Evolutionary conservation across 2,888 invertebrate genomes (phyloP).

Genomic region (Synanthedon formicaeformis): DNA sequence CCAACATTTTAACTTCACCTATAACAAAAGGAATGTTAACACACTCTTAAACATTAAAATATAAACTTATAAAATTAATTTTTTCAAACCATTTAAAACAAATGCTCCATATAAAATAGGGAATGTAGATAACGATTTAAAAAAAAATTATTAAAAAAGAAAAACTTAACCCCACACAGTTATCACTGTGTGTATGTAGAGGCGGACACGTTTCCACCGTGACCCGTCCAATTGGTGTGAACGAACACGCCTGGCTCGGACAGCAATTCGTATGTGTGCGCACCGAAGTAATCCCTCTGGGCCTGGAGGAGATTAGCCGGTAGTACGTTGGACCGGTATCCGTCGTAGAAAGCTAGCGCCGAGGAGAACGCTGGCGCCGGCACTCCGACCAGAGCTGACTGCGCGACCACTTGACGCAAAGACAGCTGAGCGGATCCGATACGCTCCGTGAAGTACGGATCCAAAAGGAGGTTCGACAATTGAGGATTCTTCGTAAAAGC

Average conservation of each 20-base stretch:
- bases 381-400: slow-evolving; percentile 82
- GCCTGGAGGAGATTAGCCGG: slow-evolving; percentile 96
- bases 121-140: no score
- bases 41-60: no score
- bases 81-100: no score
- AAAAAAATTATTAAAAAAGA: neutral
- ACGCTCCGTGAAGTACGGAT: slow-evolving; percentile 91
- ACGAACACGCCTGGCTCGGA: slow-evolving; percentile 87
- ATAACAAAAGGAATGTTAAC: no score
- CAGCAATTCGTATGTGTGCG: slow-evolving; percentile 96
- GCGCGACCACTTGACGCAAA: slow-evolving; percentile 85
- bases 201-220: slow-evolving; percentile 96
- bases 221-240: slow-evolving; percentile 99
- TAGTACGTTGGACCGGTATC: slow-evolving; percentile 85
- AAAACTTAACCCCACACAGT: neutral
- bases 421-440: slow-evolving; percentile 84
- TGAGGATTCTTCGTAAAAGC: slow-evolving; percentile 92
- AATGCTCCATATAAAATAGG: no score
- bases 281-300: slow-evolving; percentile 98
- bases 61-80: no score
- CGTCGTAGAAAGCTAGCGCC: slow-evolving; percentile 97
- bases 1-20: no score
- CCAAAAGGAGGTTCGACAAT: slow-evolving; percentile 88
- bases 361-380: slow-evolving; percentile 94
- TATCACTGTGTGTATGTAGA: slow-evolving; percentile 78